Percentiles rank a stretch among this genome's conserved stretches.
These are phyloP conservation scores for Drosophila sproati DNA, from an alignment of 1,140 invertebrate genomes.

Conservation along the genomic window DNA sequence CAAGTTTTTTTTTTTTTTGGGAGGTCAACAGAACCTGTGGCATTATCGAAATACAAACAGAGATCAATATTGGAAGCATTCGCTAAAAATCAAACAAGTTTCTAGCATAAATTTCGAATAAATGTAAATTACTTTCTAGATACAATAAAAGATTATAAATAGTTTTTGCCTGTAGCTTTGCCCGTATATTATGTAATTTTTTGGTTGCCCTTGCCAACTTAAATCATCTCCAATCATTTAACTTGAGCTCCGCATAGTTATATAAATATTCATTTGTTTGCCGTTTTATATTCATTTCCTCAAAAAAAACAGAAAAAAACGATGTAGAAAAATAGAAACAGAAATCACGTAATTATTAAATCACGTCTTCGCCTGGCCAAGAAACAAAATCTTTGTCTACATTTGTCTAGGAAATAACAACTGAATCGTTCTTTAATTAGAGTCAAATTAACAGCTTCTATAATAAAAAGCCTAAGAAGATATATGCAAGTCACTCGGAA, in stretches of 20 bases:
- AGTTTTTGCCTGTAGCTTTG: background rate
- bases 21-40: conserved; percentile 56
- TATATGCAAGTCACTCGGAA: conserved; percentile 52
- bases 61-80: conserved; percentile 10
- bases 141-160: background rate
- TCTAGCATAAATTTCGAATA: conserved; percentile 5
- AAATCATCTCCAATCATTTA: background rate
- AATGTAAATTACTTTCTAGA: conserved; percentile 40
- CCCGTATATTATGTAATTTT: background rate
- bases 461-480: conserved; percentile 57
- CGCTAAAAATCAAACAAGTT: conserved; percentile 29
- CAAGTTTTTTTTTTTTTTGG: background rate
- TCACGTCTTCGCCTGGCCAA: conserved; percentile 13
- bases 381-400: conserved; percentile 39
- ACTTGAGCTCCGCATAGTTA: background rate
- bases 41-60: conserved; percentile 39
- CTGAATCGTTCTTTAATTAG: conserved; percentile 75
- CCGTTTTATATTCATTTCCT: conserved; percentile 36
- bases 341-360: conserved; percentile 47
- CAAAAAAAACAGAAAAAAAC: background rate
- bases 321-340: too few species aligned
- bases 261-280: background rate
- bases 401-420: conserved; percentile 65
- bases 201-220: conserved; percentile 1
- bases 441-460: conserved; percentile 74